phyloP scores from a whole-genome alignment of 2,113 vertebrate species.

The Sander lucioperca region DNA sequence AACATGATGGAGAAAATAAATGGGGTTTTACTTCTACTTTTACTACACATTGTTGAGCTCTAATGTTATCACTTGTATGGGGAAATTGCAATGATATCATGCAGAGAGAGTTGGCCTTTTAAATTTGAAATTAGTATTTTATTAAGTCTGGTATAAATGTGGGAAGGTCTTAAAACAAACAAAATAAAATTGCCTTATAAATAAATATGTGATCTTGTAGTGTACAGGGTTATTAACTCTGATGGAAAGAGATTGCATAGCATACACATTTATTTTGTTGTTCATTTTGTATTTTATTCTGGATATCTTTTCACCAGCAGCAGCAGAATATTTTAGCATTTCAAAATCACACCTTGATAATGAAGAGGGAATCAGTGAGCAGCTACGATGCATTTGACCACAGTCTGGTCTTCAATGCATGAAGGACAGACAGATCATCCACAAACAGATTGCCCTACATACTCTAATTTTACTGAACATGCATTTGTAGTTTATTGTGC shows the following conservation, averaged over 20 bases:
- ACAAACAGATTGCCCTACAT: constrained; percentile 2
- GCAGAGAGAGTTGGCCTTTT: constrained; percentile 60
- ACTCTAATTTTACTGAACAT: constrained; percentile 11
- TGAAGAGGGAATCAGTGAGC: constrained; percentile 57
- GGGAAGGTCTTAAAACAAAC: constrained; percentile 29
- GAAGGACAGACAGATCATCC: constrained; percentile 24
- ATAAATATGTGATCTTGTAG: constrained; percentile 43
- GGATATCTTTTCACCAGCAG: constrained; percentile 62
- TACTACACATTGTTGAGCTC: too few species aligned
- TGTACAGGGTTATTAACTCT: constrained; percentile 19
- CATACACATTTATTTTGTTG: constrained; percentile 40
- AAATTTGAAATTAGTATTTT: constrained; percentile 17
- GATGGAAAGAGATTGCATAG: constrained; percentile 27
- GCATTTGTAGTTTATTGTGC: constrained; percentile 10
- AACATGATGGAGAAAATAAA: too few species aligned
- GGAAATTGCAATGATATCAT: constrained; percentile 88
- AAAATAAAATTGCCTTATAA: constrained; percentile 28
- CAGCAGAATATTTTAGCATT: constrained; percentile 71
- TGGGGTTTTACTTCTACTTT: too few species aligned
- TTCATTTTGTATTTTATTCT: constrained; percentile 67
- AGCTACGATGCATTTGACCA: constrained; percentile 62
- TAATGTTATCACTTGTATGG: constrained; percentile 66
- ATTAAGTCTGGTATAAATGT: constrained; percentile 19
- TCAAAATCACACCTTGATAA: constrained; percentile 62
- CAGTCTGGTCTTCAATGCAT: constrained; percentile 31